Evolutionary conservation across 2,888 invertebrate species (phyloP).

Genomic region (Agapetus fuscipes): DNA sequence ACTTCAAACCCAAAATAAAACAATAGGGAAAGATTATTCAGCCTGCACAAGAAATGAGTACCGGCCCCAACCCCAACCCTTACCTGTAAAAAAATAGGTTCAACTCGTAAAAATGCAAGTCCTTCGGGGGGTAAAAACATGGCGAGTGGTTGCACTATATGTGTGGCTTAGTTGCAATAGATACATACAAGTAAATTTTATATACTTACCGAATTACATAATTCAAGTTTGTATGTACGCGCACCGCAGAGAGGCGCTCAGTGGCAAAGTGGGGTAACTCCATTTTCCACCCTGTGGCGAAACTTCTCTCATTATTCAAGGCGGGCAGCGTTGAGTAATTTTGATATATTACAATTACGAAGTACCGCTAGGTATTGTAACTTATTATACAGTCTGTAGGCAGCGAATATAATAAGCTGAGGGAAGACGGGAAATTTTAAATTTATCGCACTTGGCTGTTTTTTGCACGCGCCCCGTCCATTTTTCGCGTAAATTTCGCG

Average conservation of each 20-base stretch:
- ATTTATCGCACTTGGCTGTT: conserved; percentile 16
- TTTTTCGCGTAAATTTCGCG: neutral
- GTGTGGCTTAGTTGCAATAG: too few relatives aligned
- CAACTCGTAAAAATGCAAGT: too few relatives aligned
- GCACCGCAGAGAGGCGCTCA: neutral
- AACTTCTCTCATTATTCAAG: conserved; percentile 21
- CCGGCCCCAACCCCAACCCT: too few relatives aligned
- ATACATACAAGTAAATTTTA: too few relatives aligned
- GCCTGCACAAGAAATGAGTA: too few relatives aligned
- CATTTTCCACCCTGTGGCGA: conserved; percentile 13
- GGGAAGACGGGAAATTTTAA: conserved; percentile 19
- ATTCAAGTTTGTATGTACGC: too few relatives aligned
- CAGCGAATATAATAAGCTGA: conserved; percentile 20
- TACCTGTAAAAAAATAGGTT: too few relatives aligned
- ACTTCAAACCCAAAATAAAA: too few relatives aligned
- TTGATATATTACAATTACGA: conserved; percentile 22
- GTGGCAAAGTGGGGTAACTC: neutral
- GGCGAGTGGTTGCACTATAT: too few relatives aligned
- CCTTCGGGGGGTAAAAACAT: too few relatives aligned
- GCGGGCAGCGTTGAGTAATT: conserved; percentile 22
- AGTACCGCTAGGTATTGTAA: conserved; percentile 17
- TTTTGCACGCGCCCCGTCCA: conserved; percentile 4
- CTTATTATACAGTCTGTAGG: conserved; percentile 22
- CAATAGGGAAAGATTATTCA: too few relatives aligned
- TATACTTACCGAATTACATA: too few relatives aligned